Base-by-base conservation (phyloP, 2,888 invertebrate species). In the Galerucella calmariensis region DNA sequence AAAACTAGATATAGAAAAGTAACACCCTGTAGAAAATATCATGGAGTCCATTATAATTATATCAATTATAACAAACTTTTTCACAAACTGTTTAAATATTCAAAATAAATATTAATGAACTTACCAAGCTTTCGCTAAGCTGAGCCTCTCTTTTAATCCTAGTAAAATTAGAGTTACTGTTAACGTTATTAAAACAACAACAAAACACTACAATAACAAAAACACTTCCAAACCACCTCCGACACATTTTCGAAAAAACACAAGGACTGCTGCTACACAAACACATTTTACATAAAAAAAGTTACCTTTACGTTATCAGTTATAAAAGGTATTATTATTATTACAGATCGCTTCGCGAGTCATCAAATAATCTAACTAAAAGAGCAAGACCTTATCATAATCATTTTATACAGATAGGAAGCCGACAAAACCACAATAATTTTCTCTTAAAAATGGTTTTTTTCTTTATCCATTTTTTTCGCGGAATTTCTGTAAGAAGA, bases 141-240 rank as follows among this genome's bases (percentile, higher is more conserved):
- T 6, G 35, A 2, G 63, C 69, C 24, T 78, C 76, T 58, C 78
- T 71, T 70, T 75, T 78, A 68, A 74, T 76, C 78, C 77, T 75
- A 59, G 51, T 72, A 66, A 74, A 48, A 72, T 65, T 65, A 51
- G 12, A 9, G 58, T 41, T 46, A 46, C 61, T 61, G n/a, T 65
- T 12, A 46, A 41, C 41, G 44, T 65, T 41, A 69, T 65, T 68
- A 51, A 70, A 76, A 74, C 74, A 70, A 68, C 73, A 78, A 76
- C 76, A 75, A 69, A 76, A 76, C 78, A 78, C 78, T 66, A 75
- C 12, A 53, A 74, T 51, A 73, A 78, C 75, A 70, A 76, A 58
- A 73, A 70, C 76, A 78, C 76, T 66, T 51, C 62, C 56, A 63
- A 67, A 75, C 77, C 73, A 77, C 69, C 69, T 72, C 71, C 72